These are phyloP conservation scores for Stictonetta naevosa DNA, from an alignment of 2,113 vertebrate species.

Conservation along the genomic window DNA sequence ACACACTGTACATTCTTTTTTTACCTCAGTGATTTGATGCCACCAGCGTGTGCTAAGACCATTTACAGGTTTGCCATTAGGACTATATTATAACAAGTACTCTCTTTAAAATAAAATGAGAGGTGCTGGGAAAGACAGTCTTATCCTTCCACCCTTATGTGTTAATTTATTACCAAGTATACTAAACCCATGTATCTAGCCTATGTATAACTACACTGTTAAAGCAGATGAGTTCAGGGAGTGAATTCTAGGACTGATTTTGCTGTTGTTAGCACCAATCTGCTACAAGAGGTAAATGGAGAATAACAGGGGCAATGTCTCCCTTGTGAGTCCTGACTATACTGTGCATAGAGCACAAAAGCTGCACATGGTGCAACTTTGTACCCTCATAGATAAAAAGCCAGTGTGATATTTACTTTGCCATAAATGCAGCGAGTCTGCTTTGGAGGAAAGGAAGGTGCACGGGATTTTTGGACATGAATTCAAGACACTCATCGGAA, in stretches of 20 bases:
- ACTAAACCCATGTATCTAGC: neutral
- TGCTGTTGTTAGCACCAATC: neutral
- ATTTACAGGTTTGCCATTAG: neutral
- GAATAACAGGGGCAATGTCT: neutral
- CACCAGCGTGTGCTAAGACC: neutral
- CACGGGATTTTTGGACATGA: neutral
- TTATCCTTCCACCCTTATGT: neutral
- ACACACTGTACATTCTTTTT: neutral
- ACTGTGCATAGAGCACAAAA: rapidly evolving
- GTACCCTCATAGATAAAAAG: neutral
- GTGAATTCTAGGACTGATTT: neutral
- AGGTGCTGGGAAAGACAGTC: neutral
- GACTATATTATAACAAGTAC: neutral
- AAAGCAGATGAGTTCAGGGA: neutral
- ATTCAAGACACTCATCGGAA: neutral
- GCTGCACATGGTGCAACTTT: neutral
- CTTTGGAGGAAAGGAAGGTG: neutral
- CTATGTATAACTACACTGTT: neutral
- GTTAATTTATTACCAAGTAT: neutral
- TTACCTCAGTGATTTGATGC: neutral
- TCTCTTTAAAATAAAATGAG: neutral
- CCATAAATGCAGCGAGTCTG: neutral
- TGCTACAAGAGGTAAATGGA: rapidly evolving
- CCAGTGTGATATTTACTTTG: neutral
- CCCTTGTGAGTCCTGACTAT: neutral